Percentiles rank a stretch among this genome's conserved stretches.
Conservation (phyloP, 2,888 invertebrate species). For the Galeopsomyia nigrocyanea region DNA sequence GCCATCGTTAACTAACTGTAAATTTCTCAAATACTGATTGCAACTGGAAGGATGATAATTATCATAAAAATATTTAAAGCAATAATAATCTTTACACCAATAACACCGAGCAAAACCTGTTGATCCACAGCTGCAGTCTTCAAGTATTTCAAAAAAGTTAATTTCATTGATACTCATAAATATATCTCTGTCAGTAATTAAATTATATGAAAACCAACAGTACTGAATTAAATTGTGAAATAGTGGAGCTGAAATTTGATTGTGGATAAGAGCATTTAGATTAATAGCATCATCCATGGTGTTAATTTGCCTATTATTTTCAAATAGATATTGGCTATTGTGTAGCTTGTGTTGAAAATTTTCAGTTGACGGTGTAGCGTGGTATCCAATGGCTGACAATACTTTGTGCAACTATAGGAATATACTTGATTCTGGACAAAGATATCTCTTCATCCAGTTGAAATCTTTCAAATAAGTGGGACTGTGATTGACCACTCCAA, state of each 20-base stretch:
- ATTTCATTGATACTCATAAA: constrained; percentile 19
- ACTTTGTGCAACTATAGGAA: constrained; percentile 26
- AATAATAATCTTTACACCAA: too few relatives aligned
- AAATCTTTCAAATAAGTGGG: constrained; percentile 4
- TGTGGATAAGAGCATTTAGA: constrained; percentile 19
- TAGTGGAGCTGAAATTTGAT: constrained; percentile 22
- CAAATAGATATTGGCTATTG: constrained; percentile 8
- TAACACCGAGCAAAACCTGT: too few relatives aligned
- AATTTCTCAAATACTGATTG: too few relatives aligned
- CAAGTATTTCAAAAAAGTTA: too few relatives aligned
- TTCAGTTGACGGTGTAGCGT: constrained; percentile 30
- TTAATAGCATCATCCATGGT: constrained; percentile 18
- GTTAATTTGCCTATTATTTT: constrained; percentile 12
- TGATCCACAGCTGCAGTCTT: too few relatives aligned
- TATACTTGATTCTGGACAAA: constrained; percentile 7
- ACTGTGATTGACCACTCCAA: constrained; percentile 22
- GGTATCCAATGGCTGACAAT: constrained; percentile 25
- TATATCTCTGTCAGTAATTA: not conserved
- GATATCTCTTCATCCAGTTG: not conserved
- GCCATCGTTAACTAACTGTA: too few relatives aligned
- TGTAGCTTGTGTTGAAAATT: constrained; percentile 30
- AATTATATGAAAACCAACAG: constrained; percentile 23
- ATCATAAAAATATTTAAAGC: too few relatives aligned
- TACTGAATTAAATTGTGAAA: constrained; percentile 26
- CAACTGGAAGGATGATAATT: too few relatives aligned